Conservation (phyloP, 2,113 vertebrate species). For the Strigops habroptila region DNA sequence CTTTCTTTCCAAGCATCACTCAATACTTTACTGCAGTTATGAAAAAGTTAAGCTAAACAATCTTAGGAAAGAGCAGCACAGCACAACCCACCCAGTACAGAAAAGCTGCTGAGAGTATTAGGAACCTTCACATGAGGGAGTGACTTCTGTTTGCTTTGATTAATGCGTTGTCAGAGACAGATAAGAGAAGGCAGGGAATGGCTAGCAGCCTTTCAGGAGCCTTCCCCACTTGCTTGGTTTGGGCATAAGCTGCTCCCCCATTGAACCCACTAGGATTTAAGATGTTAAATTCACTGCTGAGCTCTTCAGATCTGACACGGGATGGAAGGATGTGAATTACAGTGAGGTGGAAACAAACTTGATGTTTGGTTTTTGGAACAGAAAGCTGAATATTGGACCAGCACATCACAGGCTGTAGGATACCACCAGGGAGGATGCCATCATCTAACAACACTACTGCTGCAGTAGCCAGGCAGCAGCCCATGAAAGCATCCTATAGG, state of each 20-base stretch:
- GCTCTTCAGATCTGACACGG: not conserved
- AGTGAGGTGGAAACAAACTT: not conserved
- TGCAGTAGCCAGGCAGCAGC: not conserved
- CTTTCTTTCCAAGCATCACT: not conserved
- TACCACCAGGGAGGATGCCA: not conserved
- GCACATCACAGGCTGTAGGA: not conserved
- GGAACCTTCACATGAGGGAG: not conserved
- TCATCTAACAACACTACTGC: not conserved
- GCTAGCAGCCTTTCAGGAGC: not conserved
- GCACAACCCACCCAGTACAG: not conserved
- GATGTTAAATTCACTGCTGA: not conserved
- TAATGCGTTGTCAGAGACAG: not conserved
- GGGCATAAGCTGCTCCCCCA: not conserved
- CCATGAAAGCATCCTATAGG: not conserved
- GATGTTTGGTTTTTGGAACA: not conserved
- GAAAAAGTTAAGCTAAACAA: not conserved
- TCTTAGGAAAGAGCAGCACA: not conserved
- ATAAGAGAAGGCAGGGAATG: not conserved
- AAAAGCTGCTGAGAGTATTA: not conserved
- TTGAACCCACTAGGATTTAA: not conserved
- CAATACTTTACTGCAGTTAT: conserved; percentile 40
- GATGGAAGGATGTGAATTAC: not conserved
- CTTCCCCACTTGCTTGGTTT: rapidly evolving
- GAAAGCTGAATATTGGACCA: not conserved
- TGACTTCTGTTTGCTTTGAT: not conserved